A percentile compares a stretch with the other conserved stretches of the same genome.
These are phyloP conservation scores for Holothuria glaberrima DNA, from an alignment of 35 echinoderm and acorn worm species.

Conservation along the genomic window DNA sequence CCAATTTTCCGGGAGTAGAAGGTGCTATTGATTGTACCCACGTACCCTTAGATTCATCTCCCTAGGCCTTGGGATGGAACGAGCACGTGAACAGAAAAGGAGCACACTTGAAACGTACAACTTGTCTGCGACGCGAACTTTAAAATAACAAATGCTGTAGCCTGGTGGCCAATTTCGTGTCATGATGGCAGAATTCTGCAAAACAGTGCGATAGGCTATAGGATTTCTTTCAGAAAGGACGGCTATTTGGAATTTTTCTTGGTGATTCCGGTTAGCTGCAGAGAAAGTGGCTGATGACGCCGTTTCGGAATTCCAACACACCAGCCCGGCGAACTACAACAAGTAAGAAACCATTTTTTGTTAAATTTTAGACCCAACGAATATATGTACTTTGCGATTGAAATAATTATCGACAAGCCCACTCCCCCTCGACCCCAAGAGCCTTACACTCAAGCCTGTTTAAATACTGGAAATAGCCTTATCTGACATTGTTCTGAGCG, in stretches of 20 bases:
- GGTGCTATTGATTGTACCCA: conserved; percentile 68
- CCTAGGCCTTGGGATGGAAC: conserved; percentile 19
- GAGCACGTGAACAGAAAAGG: conserved; percentile 74
- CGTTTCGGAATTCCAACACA: too few relatives aligned
- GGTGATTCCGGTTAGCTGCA: conserved; percentile 54
- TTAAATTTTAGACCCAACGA: too few relatives aligned
- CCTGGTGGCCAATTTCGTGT: background rate
- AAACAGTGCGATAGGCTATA: background rate
- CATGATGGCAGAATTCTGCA: conserved; percentile 35
- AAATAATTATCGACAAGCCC: too few relatives aligned
- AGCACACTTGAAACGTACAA: conserved; percentile 47
- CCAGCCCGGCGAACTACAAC: background rate
- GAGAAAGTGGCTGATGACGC: conserved; percentile 5
- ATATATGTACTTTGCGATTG: too few relatives aligned
- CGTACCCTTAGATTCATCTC: conserved; percentile 31
- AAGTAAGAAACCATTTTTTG: too few relatives aligned
- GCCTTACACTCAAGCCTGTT: too few relatives aligned
- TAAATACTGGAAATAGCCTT: too few relatives aligned
- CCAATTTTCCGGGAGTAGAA: conserved; percentile 46
- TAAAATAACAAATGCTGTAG: background rate
- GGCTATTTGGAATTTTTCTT: conserved; percentile 55
- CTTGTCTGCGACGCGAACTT: conserved; percentile 43
- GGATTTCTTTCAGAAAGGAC: background rate
- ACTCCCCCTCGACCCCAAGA: too few relatives aligned
- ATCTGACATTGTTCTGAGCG: too few relatives aligned